Base-by-base conservation (phyloP, 2,113 vertebrate species). In the Cavia porcellus region DNA sequence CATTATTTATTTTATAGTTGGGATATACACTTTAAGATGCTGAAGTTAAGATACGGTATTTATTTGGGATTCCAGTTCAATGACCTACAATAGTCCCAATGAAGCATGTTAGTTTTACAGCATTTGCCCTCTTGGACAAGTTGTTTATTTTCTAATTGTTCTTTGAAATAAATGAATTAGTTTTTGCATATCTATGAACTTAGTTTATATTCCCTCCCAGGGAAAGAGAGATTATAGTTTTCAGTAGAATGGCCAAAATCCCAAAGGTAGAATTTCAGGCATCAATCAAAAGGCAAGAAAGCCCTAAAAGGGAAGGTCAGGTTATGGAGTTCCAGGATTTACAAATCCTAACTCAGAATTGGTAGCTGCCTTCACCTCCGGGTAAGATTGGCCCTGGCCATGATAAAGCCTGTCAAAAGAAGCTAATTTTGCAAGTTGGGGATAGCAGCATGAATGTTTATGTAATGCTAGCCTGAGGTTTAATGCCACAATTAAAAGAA, bases 401-500 rank as follows among this genome's bases (percentile, higher is more conserved):
- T 59, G 90, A 89, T 86, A 88, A 91, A 79, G 95, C 35, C 91
- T 77, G 83, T 97, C 88, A 92, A 66, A 94, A 86, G 96, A 92
- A 92, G 92, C 88, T 77, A 91, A 95, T 94, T 96, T 3, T 80
- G 82, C 79, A 94, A 94, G 83, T 72, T 79, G n/a, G n/a, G 92
- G 92, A 79, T 50, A 82, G 45, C 61, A 90, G 86, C 90, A 61
- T 38, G 61, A 57, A 72, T 84, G 91, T 95, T 96, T 96, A 96
- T 89, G 94, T 77, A 96, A 96, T 70, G 75, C 28, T 94, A 96
- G 96, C 88, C 86, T 11, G 11, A 80, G 32, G 68, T 97, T 97
- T 95, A 98, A 96, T 96, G 93, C 95, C 90, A 94, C 89, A 59
- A 55, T 88, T 20, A 74, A 90, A 92, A 79, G 80, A 97, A 91